These are phyloP conservation scores for Falco concolor DNA, from an alignment of 2,797 vertebrate species.

Conservation along the genomic window DNA sequence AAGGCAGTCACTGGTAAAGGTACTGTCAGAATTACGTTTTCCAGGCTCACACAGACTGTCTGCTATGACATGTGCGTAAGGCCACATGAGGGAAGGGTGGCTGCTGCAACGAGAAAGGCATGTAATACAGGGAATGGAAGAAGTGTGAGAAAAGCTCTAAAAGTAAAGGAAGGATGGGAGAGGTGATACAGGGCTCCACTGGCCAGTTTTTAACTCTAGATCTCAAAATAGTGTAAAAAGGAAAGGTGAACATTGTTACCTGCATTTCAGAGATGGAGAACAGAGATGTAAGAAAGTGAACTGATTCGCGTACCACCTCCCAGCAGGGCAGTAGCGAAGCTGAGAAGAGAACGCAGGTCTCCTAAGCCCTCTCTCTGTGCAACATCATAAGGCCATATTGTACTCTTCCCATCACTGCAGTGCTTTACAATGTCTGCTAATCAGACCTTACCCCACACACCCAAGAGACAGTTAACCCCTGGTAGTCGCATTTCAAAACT, in stretches of 20 bases:
- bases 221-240: background rate
- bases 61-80: background rate
- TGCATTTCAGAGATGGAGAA: conserved; percentile 25
- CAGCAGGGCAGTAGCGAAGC: conserved; percentile 4
- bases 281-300: conserved; percentile 9
- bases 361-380: background rate
- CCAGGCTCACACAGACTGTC: background rate
- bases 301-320: background rate
- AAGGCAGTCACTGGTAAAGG: background rate
- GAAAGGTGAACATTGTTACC: conserved; percentile 30
- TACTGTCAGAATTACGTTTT: background rate
- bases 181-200: background rate
- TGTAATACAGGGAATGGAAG: background rate
- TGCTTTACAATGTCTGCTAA: conserved; percentile 15
- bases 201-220: background rate
- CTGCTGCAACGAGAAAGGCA: background rate
- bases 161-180: background rate
- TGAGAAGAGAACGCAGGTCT: background rate
- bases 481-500: background rate
- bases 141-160: background rate
- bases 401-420: background rate
- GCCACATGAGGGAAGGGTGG: background rate
- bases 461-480: conserved; percentile 7
- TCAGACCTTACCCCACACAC: conserved; percentile 14
- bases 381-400: conserved; percentile 8